Percentiles rank a stretch among this genome's conserved stretches.
phyloP scores from a whole-genome alignment of 2,113 vertebrate genomes.

The Enhydra lutris region DNA sequence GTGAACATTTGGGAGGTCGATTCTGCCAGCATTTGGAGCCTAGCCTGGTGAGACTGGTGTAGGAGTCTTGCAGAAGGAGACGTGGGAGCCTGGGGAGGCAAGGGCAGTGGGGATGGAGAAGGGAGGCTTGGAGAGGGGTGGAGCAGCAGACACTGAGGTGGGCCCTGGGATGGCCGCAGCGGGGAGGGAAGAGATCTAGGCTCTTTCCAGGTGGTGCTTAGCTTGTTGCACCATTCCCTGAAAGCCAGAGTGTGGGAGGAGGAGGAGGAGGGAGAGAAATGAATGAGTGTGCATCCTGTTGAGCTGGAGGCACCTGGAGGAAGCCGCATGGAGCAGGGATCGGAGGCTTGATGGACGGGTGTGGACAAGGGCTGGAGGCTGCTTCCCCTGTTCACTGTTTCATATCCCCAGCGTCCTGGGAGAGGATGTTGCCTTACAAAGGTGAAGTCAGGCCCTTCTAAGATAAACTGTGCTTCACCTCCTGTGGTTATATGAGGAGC shows the following conservation, averaged over 20 bases:
- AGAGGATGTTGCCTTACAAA: not conserved
- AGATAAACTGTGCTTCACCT: not conserved
- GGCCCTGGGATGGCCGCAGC: rapidly evolving
- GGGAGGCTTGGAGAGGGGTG: not conserved
- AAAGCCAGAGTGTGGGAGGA: not conserved
- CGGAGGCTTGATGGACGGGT: no score
- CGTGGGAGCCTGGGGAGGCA: not conserved
- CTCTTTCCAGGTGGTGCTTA: not conserved
- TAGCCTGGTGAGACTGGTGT: not conserved
- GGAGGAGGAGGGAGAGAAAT: not conserved
- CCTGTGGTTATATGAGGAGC: rapidly evolving
- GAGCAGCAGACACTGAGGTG: no score
- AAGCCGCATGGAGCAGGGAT: not conserved
- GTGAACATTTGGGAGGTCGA: not conserved
- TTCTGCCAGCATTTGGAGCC: not conserved
- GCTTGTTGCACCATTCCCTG: not conserved
- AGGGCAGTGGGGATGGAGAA: not conserved
- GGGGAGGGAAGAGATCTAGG: not conserved
- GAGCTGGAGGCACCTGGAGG: not conserved
- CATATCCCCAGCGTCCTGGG: not conserved
- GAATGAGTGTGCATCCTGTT: not conserved
- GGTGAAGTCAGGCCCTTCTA: not conserved
- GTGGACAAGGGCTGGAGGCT: not conserved
- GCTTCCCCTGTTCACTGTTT: not conserved
- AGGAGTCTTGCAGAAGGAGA: not conserved